Evolutionary conservation across 1,140 invertebrate species (phyloP).

Genomic region (Eriosoma lanigerum): DNA sequence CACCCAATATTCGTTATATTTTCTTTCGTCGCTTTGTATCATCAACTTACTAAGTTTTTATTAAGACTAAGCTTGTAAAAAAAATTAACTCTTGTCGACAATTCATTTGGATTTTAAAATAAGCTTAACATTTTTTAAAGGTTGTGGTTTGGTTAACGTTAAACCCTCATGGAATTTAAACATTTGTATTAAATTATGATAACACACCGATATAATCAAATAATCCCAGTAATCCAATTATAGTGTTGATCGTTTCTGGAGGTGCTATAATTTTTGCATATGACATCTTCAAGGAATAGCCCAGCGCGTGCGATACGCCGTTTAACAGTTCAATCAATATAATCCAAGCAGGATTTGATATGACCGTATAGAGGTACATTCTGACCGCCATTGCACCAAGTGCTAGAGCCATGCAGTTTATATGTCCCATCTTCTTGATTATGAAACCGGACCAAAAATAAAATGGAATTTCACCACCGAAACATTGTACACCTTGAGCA

Average conservation of each 20-base stretch:
- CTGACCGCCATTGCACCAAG: slow-evolving; percentile 72
- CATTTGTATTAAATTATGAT: background rate
- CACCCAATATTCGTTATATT: too few relatives aligned
- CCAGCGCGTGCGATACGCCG: slow-evolving; percentile 83
- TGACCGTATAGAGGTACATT: slow-evolving; percentile 79
- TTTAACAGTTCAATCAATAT: slow-evolving; percentile 83
- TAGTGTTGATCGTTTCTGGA: background rate
- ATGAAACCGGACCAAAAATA: slow-evolving; percentile 82
- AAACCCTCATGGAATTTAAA: background rate
- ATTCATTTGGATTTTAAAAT: background rate
- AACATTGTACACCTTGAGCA: slow-evolving; percentile 76
- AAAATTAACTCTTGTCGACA: too few relatives aligned
- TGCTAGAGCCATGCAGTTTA: slow-evolving; percentile 78
- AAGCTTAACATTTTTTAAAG: background rate
- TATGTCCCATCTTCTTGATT: slow-evolving; percentile 75
- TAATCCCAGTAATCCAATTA: background rate
- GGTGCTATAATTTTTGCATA: slow-evolving; percentile 84
- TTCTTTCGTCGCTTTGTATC: too few relatives aligned
- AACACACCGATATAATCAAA: background rate
- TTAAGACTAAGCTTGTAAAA: too few relatives aligned
- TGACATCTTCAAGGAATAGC: slow-evolving; percentile 84
- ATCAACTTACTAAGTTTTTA: too few relatives aligned
- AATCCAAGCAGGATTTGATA: slow-evolving; percentile 78
- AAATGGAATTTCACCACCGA: slow-evolving; percentile 83
- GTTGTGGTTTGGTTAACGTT: background rate